Evolutionary conservation across 2,113 vertebrate species (phyloP).

Genomic region (Phylloscopus trochilus): DNA sequence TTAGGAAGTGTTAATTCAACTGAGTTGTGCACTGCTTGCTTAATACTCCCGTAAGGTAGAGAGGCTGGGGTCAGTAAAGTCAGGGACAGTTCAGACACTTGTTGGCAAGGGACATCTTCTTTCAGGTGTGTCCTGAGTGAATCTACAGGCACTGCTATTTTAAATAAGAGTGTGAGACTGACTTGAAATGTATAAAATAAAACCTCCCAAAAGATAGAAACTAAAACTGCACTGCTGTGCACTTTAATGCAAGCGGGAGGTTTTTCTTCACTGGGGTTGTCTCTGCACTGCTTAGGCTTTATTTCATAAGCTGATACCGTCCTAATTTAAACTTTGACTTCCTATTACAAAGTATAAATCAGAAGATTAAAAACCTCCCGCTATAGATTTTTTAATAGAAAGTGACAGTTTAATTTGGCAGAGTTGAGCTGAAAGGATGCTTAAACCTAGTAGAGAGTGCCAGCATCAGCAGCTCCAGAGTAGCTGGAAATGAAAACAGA

Average conservation of each 20-base stretch:
- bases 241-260: background rate
- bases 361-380: slow-evolving; percentile 49
- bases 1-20: background rate
- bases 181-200: background rate
- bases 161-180: background rate
- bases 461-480: slow-evolving; percentile 56
- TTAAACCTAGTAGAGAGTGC: slow-evolving; percentile 40
- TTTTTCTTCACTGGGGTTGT: slow-evolving; percentile 5
- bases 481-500: slow-evolving; percentile 51
- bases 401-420: slow-evolving; percentile 68
- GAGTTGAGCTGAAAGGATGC: slow-evolving; percentile 51
- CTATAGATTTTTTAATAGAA: slow-evolving; percentile 64
- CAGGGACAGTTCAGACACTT: background rate
- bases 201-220: background rate
- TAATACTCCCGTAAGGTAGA: background rate
- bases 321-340: slow-evolving; percentile 67
- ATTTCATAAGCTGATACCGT: slow-evolving; percentile 18
- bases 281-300: background rate
- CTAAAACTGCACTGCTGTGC: background rate
- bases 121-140: background rate
- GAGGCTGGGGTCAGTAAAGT: background rate
- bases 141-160: background rate
- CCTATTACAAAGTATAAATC: slow-evolving; percentile 30
- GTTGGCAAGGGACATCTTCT: background rate
- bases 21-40: background rate